phyloP scores from a whole-genome alignment of 2,888 invertebrate species.

The Charanyca ferruginea region DNA sequence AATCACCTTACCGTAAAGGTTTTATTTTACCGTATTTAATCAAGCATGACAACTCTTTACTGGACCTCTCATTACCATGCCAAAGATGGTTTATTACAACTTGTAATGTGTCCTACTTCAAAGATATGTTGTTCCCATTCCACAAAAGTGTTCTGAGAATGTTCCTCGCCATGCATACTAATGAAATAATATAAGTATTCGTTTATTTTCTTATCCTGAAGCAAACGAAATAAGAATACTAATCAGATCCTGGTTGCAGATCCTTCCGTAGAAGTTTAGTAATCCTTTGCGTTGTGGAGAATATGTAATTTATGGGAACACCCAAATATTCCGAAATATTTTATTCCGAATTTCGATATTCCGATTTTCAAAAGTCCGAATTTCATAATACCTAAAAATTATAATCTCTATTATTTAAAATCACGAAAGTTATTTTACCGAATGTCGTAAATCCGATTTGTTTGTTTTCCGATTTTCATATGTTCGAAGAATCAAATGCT shows the following conservation, averaged over 20 bases:
- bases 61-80: neutral
- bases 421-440: no score
- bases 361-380: no score
- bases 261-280: constrained; percentile 7
- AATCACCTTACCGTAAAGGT: no score
- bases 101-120: constrained; percentile 42
- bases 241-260: constrained; percentile 23
- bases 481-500: no score
- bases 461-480: no score
- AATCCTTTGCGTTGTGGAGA: neutral
- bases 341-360: no score
- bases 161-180: constrained; percentile 40
- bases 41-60: neutral
- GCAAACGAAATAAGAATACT: constrained; percentile 51
- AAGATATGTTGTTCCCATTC: constrained; percentile 49
- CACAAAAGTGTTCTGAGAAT: constrained; percentile 39
- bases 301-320: no score
- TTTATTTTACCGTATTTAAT: no score
- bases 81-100: constrained; percentile 25
- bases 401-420: no score
- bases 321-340: no score
- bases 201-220: constrained; percentile 43
- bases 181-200: constrained; percentile 40
- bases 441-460: no score
- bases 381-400: no score